A percentile compares a stretch with the other conserved stretches of the same genome.
phyloP scores from a whole-genome alignment of 2,888 invertebrate genomes.

The Hydriomena furcata region DNA sequence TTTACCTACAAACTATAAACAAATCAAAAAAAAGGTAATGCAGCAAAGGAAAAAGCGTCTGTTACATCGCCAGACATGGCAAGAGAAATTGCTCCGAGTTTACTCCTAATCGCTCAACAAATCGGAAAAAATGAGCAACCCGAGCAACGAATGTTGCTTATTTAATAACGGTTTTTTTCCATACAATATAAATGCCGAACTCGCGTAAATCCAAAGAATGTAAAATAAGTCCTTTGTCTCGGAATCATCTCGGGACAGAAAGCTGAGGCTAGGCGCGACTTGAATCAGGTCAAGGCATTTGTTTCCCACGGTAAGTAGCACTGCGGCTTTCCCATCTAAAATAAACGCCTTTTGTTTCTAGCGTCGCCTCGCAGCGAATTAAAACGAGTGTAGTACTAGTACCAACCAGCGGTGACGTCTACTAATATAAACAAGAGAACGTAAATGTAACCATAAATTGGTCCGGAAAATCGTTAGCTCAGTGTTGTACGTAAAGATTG shows the following conservation, averaged over 20 bases:
- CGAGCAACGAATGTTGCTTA: too few relatives aligned
- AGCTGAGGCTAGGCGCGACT: constrained; percentile 31
- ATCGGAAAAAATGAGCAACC: too few relatives aligned
- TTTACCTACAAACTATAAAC: too few relatives aligned
- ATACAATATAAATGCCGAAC: constrained; percentile 10
- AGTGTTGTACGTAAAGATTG: too few relatives aligned
- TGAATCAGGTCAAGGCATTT: constrained; percentile 51
- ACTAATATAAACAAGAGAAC: background rate
- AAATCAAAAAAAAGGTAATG: too few relatives aligned
- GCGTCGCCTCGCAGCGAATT: constrained; percentile 4
- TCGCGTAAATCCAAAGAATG: constrained; percentile 27
- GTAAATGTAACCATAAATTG: too few relatives aligned
- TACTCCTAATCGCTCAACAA: too few relatives aligned
- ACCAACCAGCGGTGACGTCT: background rate
- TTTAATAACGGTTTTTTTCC: too few relatives aligned
- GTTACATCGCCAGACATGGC: too few relatives aligned
- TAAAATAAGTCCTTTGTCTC: constrained; percentile 38
- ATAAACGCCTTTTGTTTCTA: constrained; percentile 17
- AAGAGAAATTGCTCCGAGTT: too few relatives aligned
- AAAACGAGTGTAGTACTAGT: background rate
- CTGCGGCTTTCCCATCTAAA: constrained; percentile 35
- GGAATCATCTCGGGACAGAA: constrained; percentile 30
- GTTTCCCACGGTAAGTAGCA: constrained; percentile 36
- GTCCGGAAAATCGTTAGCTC: too few relatives aligned
- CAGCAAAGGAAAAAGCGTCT: too few relatives aligned